Evolutionary conservation across 2,888 invertebrate genomes (phyloP).

Genomic region (Rhagophthalmus giganteus): DNA sequence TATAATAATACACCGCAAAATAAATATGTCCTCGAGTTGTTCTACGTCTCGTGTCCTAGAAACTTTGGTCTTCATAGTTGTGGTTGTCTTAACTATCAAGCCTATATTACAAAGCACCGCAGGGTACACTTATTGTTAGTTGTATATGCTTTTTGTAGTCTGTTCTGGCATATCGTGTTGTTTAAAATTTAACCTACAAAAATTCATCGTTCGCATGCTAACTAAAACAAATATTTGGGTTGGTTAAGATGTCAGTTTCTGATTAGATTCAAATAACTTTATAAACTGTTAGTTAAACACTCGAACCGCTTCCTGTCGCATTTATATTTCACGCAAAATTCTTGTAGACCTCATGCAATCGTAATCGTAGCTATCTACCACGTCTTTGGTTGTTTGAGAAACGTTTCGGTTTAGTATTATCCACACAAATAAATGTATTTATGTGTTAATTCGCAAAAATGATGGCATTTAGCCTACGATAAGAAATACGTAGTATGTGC

Average conservation of each 20-base stretch:
- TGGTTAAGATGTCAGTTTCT: no score
- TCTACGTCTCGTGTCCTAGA: slow-evolving; percentile 27
- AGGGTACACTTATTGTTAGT: slow-evolving; percentile 10
- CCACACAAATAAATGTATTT: no score
- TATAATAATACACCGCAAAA: slow-evolving; percentile 28
- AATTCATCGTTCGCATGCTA: not conserved
- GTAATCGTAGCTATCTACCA: no score
- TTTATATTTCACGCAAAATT: no score
- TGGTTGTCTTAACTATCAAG: slow-evolving; percentile 28
- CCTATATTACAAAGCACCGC: slow-evolving; percentile 21
- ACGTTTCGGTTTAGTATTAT: no score
- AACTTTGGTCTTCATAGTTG: slow-evolving; percentile 29
- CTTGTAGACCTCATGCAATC: no score
- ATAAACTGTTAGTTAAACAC: not conserved
- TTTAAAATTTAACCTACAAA: not conserved
- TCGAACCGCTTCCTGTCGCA: not conserved
- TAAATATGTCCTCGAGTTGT: slow-evolving; percentile 31
- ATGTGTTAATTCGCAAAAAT: no score
- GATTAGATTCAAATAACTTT: not conserved
- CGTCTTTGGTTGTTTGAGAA: no score
- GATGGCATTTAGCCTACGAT: no score
- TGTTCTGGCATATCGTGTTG: not conserved
- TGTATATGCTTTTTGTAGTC: slow-evolving; percentile 17
- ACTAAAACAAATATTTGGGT: not conserved
- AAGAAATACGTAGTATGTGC: no score